Base-by-base conservation (phyloP, 2,888 invertebrate species). In the Acronicta leporina region DNA sequence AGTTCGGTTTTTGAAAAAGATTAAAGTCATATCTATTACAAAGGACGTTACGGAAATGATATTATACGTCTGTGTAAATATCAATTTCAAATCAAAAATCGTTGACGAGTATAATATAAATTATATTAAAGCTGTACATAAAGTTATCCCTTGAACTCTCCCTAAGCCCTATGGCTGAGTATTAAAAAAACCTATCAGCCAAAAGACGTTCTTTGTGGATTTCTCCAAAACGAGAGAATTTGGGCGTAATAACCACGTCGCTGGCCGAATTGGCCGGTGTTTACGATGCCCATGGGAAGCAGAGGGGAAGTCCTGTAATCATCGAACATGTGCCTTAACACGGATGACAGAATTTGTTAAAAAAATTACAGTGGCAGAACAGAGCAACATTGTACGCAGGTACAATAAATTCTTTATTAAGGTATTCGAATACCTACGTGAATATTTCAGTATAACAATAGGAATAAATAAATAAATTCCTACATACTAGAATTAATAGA, bases 231-330 rank as follows among this genome's bases (percentile, higher is more conserved):
- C 47, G 59, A 46, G 59, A 40, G 49, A 54, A 61, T 58, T 56
- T 49, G 30, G 40, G 9, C 35, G 54, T 66, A 63, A 63, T 65
- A 57, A 63, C 53, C 42, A 54, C 27, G 48, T 46, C 44, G 57
- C 44, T 51, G 54, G 27, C 47, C 42, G 48, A 52, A 73, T 73
- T 65, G 73, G 64, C 54, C 56, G 42, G 45, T 49, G 35, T 65
- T 57, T 68, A 75, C 59, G 67, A 70, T 50, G 11, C 75, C 63
- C 76, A 43, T 57, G 75, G 62, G 75, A 47, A 25, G 41, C n/a
- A 10, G 43, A 55, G 61, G 48, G 49, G 33, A 41, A 42, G 52
- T 14, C 14, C 52, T 15, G 59, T 65, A 59, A 63, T 73, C 60
- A 61, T 51, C 27, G 40, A 54, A 59, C 40, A 59, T 49, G 48